Evolutionary conservation across 1,140 invertebrate genomes (phyloP).

Genomic region (Macrocentrus cingulum): DNA sequence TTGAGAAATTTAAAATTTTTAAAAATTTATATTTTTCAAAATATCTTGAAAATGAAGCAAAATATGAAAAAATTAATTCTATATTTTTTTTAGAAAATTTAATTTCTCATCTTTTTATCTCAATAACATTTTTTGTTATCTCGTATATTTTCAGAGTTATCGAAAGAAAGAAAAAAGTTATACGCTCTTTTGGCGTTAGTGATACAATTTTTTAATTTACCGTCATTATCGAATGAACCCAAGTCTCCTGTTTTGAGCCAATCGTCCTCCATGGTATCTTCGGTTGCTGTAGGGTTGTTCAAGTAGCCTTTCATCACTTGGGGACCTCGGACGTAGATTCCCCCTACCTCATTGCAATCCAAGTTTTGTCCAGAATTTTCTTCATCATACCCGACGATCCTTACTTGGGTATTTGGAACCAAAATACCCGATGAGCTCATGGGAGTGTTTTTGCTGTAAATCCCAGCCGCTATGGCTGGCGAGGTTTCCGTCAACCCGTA

Average conservation of each 20-base stretch:
- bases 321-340: slow-evolving; percentile 35
- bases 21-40: too few species aligned
- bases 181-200: too few species aligned
- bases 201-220: slow-evolving; percentile 49
- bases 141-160: too few species aligned
- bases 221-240: slow-evolving; percentile 56
- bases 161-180: too few species aligned
- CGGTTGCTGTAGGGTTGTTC: slow-evolving; percentile 60
- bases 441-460: slow-evolving; percentile 30
- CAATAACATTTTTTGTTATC: too few species aligned
- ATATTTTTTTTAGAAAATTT: too few species aligned
- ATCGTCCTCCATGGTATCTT: slow-evolving; percentile 61
- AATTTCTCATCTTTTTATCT: too few species aligned
- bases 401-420: slow-evolving; percentile 63
- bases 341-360: slow-evolving; percentile 33
- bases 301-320: slow-evolving; percentile 61
- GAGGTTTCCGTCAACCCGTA: slow-evolving; percentile 71
- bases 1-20: too few species aligned
- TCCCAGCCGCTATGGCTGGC: slow-evolving; percentile 49
- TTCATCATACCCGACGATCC: slow-evolving; percentile 4
- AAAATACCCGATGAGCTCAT: slow-evolving; percentile 58
- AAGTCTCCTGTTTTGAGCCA: slow-evolving; percentile 83
- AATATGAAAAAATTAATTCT: too few species aligned
- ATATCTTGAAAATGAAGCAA: too few species aligned
- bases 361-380: slow-evolving; percentile 29